These are phyloP conservation scores for Drosophila nigritarsus DNA, from an alignment of 2,888 invertebrate genomes.

Conservation along the genomic window DNA sequence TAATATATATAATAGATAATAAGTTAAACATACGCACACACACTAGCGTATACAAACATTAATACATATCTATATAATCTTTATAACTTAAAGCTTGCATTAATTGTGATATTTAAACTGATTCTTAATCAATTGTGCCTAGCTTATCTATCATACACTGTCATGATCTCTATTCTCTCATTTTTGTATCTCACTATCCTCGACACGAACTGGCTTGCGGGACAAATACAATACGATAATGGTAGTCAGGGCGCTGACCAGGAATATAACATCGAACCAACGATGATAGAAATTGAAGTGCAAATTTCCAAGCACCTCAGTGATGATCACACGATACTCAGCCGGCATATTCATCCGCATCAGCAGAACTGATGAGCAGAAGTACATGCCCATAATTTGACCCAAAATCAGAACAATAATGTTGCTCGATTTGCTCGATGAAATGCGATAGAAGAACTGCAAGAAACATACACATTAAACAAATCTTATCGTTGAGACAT, in stretches of 20 bases:
- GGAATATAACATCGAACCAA: conserved; percentile 99
- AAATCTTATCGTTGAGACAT: background rate
- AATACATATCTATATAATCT: conserved; percentile 29
- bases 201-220: conserved; percentile 92
- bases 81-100: conserved; percentile 59
- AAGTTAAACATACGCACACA: conserved; percentile 36
- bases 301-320: conserved; percentile 95
- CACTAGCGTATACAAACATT: conserved; percentile 38
- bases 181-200: conserved; percentile 76
- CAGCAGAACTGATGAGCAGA: conserved; percentile 97
- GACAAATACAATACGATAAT: conserved; percentile 98
- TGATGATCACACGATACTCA: conserved; percentile 95
- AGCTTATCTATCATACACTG: conserved; percentile 38
- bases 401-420: conserved; percentile 98
- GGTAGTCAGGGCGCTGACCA: conserved; percentile 97
- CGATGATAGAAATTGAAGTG: conserved; percentile 99
- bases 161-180: conserved; percentile 29
- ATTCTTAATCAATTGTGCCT: conserved; percentile 52
- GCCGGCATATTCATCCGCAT: conserved; percentile 99
- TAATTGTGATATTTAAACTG: conserved; percentile 42
- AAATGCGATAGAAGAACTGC: conserved; percentile 99
- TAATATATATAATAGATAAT: conserved; percentile 32
- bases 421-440: conserved; percentile 99
- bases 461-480: conserved; percentile 75
- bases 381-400: conserved; percentile 99